phyloP scores from a whole-genome alignment of 2,797 vertebrate genomes.

The Gymnoscopelus braueri region DNA sequence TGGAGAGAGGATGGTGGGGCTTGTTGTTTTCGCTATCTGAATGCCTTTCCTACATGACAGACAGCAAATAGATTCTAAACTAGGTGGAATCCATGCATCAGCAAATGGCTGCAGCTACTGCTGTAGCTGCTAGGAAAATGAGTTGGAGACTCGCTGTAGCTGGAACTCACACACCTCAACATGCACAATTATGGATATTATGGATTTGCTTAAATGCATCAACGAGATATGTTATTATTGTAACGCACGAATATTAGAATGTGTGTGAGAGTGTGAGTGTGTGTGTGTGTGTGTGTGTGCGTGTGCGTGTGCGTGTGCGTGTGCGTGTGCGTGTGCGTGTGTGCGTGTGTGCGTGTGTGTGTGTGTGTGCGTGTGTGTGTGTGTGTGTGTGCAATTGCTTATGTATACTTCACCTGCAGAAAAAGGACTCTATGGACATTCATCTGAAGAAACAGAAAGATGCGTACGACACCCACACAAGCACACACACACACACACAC shows the following conservation, averaged over 20 bases:
- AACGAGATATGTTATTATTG: too few relatives aligned
- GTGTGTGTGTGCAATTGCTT: conserved; percentile 53
- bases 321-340: conserved; percentile 17
- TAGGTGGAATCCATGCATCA: conserved; percentile 70
- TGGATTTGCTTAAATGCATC: too few relatives aligned
- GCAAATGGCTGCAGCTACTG: conserved; percentile 40
- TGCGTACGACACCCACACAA: background rate
- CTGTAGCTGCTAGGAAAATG: too few relatives aligned
- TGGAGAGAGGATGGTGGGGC: conserved; percentile 58
- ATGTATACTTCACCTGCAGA: conserved; percentile 43
- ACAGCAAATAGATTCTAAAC: conserved; percentile 69
- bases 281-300: too few relatives aligned
- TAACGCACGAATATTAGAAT: too few relatives aligned
- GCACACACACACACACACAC: background rate
- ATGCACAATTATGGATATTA: too few relatives aligned
- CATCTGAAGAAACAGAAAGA: too few relatives aligned
- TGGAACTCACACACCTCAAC: too few relatives aligned
- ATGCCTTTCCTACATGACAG: conserved; percentile 65
- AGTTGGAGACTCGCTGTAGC: too few relatives aligned
- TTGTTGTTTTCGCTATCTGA: conserved; percentile 70
- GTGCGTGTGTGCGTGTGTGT: conserved; percentile 40
- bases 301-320: too few relatives aligned
- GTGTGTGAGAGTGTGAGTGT: background rate
- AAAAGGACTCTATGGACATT: too few relatives aligned
- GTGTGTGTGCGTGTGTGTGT: conserved; percentile 51